Base-by-base conservation (phyloP, 1,140 invertebrate species). In the Popillia japonica region DNA sequence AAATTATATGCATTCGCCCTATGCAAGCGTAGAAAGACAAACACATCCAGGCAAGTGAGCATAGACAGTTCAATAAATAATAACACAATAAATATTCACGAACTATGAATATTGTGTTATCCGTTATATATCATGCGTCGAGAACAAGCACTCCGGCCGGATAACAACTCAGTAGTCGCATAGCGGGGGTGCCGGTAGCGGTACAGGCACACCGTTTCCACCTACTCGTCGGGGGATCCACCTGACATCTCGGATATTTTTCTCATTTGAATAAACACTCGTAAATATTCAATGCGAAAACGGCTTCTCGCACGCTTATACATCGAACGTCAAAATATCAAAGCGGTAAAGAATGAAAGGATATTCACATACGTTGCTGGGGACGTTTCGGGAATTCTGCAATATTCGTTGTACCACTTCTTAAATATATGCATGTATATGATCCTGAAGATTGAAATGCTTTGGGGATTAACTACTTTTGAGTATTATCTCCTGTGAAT, bases 91-190 rank as follows among this genome's bases (percentile, higher is more conserved):
- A 48, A 48, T 48, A 48, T 48, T 48, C 44, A 48, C 44, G 44
- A 48, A 48, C 44, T 48, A 48, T 48, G 44, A 48, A 48, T 48
- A 48, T 48, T 48, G 44, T 48, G 44, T 48, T 48, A 48, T 48
- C 11, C 44, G 44, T n/a, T n/a, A 48, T 48, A 48, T n/a, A 48
- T 48, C 44, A 48, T 48, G 44, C 44, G 44, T 48, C 44, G 44
- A 10, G 44, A 48, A 14, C 11, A 48, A 48, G 44, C 44, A n/a
- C 11, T 4, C 4, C 11, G 7, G 11, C 44, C 3, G 3, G 11
- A 48, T n/a, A n/a, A 48, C 44, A n/a, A 3, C 17, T 11, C 44
- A 10, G 6, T 11, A 9, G 44, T 14, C 44, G n/a, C n/a, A n/a
- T n/a, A n/a, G n/a, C n/a, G n/a, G n/a, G n/a, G n/a, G 8, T n/a